Percentiles rank a stretch among this genome's conserved stretches.
Conservation (phyloP, 2,888 invertebrate genomes). For the Meiosimyza platycephala region DNA sequence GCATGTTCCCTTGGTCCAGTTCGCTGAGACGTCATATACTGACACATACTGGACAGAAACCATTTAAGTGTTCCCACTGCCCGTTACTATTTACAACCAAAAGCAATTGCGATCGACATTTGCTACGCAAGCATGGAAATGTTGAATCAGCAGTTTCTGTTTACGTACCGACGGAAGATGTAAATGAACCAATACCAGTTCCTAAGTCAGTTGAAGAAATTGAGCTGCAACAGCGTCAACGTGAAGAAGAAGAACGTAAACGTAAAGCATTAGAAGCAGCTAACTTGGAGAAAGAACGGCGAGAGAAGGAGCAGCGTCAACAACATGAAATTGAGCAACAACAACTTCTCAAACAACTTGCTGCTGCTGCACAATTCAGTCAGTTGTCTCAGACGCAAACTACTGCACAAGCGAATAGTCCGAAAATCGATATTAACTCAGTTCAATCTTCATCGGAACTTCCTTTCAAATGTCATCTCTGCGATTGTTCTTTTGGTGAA, state of each 20-base stretch:
- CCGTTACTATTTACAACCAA: constrained; percentile 95
- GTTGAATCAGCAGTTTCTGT: constrained; percentile 67
- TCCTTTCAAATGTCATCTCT: constrained; percentile 92
- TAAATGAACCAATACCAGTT: constrained; percentile 65
- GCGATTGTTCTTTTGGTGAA: constrained; percentile 86
- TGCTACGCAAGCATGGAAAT: constrained; percentile 86
- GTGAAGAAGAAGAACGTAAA: constrained; percentile 52
- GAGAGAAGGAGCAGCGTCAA: constrained; percentile 50
- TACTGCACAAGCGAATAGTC: not conserved
- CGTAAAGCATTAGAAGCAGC: constrained; percentile 53
- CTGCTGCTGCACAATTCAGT: constrained; percentile 56
- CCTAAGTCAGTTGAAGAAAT: constrained; percentile 64
- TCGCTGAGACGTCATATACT: constrained; percentile 91
- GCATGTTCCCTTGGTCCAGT: constrained; percentile 97
- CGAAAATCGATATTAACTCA: constrained; percentile 13
- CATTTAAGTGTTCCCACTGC: constrained; percentile 94
- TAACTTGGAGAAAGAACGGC: constrained; percentile 50
- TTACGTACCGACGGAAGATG: constrained; percentile 68
- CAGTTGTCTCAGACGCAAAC: constrained; percentile 34
- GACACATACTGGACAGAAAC: constrained; percentile 96
- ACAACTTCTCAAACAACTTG: constrained; percentile 59
- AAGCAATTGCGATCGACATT: constrained; percentile 95
- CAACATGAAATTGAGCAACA: constrained; percentile 51
- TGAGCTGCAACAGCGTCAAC: constrained; percentile 60
- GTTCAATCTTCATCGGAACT: constrained; percentile 71